These are phyloP conservation scores for Strongylocentrotus purpuratus DNA, from an alignment of 35 echinoderm and acorn worm species.

Conservation along the genomic window DNA sequence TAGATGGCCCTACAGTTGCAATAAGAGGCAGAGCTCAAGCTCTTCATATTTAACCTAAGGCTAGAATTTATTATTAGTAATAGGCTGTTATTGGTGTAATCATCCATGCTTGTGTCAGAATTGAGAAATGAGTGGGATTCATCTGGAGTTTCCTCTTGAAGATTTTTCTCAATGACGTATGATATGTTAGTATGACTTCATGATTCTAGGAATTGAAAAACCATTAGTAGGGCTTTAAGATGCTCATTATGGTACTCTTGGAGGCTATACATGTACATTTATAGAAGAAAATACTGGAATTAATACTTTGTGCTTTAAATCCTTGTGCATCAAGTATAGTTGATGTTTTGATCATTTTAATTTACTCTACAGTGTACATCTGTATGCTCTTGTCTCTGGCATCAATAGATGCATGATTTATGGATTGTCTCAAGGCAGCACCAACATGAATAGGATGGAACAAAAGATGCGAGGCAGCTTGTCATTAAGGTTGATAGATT, in stretches of 20 bases:
- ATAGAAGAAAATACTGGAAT: background rate
- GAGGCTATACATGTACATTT: no score
- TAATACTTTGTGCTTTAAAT: background rate
- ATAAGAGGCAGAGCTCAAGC: background rate
- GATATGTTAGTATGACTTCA: background rate
- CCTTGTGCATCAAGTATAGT: background rate
- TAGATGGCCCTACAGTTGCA: background rate
- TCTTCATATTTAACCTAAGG: background rate
- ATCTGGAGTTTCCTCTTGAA: background rate
- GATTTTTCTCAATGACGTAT: background rate
- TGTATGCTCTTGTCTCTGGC: no score
- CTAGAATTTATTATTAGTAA: background rate
- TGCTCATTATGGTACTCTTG: background rate
- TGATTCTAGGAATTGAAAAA: background rate
- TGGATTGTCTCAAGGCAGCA: no score
- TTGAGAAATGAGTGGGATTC: background rate
- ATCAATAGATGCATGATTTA: no score
- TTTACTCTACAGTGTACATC: no score
- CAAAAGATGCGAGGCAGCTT: background rate
- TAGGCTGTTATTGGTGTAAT: background rate
- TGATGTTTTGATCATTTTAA: background rate
- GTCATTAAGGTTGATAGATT: background rate
- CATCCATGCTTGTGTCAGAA: background rate
- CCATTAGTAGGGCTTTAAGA: background rate
- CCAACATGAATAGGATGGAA: background rate